These are phyloP conservation scores for Tribolium freemani DNA, from an alignment of 2,888 invertebrate species.

Conservation along the genomic window DNA sequence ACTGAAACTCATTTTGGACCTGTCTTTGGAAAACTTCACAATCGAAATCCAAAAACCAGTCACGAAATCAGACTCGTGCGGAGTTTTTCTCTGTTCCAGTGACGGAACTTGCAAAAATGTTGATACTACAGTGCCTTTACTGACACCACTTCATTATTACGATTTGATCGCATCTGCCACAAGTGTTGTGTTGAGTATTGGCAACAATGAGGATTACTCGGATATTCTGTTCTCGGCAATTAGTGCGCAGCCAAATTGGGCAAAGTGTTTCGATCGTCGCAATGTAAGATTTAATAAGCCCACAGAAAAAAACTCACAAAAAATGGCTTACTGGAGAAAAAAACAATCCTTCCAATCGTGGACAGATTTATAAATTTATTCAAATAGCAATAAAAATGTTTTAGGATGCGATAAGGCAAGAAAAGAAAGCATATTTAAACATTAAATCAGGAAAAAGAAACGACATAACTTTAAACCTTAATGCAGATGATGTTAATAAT, in stretches of 20 bases:
- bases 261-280: conserved; percentile 80
- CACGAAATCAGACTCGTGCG: conserved; percentile 68
- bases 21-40: conserved; percentile 69
- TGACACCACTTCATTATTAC: conserved; percentile 64
- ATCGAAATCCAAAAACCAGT: conserved; percentile 48
- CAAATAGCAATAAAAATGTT: too few relatives aligned
- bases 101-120: conserved; percentile 70
- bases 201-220: conserved; percentile 76
- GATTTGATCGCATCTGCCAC: conserved; percentile 76
- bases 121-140: conserved; percentile 48
- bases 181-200: conserved; percentile 75
- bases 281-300: conserved; percentile 74
- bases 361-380: too few relatives aligned
- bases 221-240: conserved; percentile 76
- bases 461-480: too few relatives aligned
- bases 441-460: too few relatives aligned
- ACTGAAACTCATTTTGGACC: conserved; percentile 72
- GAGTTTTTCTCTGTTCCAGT: conserved; percentile 80
- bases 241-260: conserved; percentile 75
- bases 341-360: too few relatives aligned
- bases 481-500: too few relatives aligned
- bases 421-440: too few relatives aligned
- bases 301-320: too few relatives aligned
- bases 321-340: too few relatives aligned
- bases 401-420: too few relatives aligned